Evolutionary conservation across 2,797 vertebrate species (phyloP), one percentile per base, ranked within the genome.

Genomic region (Pelodytes ibericus): DNA sequence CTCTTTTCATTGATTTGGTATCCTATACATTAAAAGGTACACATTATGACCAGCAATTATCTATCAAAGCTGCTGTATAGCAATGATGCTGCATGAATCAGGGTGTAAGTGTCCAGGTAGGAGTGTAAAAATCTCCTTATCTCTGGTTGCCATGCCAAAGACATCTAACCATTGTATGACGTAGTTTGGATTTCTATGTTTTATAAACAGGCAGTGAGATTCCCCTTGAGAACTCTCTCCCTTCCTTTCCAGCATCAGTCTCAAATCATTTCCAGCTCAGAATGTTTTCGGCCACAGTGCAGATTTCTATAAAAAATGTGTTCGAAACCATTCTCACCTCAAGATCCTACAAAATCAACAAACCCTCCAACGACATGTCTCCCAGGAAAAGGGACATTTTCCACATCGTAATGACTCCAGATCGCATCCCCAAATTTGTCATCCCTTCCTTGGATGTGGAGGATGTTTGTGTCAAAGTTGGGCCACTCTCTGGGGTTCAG

Each of bases 111-210:
- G 29, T 76, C 20, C 75, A 80, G 82, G 71, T 49, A 66, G 67
- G 67, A 85, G 47, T 62, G 13, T 77, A 81, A 82, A 80, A 81
- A 39, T 71, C 61, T 83, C 65, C 82, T 88, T 87, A 86, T 87
- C 82, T 89, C 75, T 80, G 77, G 83, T 87, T 90, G 72, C 88
- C 81, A 85, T 89, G 87, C 77, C 86, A 84, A 71, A 87, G 83
- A 86, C 49, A 41, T 84, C 78, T 83, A 83, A 59, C 76, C 60
- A 71, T 56, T 51, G 30, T 60, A 9, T 84, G 82, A 84, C 41
- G 56, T 85, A 71, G 80, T 15, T 72, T 72, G n/a, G 27, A 36
- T 13, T 53, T 71, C 71, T 84, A 80, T 83, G 63, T 65, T 83
- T 88, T 87, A 88, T 86, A 88, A 86, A 84, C 81, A 82, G 80